phyloP scores from a whole-genome alignment of 2,888 invertebrate species.

The Pristionchus japonicus region DNA sequence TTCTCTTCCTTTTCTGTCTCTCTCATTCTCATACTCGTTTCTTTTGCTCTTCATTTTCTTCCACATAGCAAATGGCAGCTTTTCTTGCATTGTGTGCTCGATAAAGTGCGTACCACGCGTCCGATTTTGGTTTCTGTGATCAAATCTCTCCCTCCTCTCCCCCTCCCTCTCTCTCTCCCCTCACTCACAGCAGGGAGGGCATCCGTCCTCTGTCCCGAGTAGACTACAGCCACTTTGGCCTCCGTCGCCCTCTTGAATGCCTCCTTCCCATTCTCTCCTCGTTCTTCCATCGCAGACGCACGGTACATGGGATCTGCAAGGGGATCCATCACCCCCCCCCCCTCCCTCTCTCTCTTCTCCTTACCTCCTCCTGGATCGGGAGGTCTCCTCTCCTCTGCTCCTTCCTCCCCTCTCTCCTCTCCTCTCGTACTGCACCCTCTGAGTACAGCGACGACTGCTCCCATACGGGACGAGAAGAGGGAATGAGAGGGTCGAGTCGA shows the following conservation, averaged over 20 bases:
- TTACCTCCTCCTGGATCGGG: slow-evolving; percentile 36
- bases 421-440: neutral
- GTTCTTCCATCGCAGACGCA: neutral
- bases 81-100: slow-evolving; percentile 5
- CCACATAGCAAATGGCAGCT: slow-evolving; percentile 23
- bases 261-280: slow-evolving; percentile 46
- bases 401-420: neutral
- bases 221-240: slow-evolving; percentile 55
- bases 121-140: neutral
- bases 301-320: slow-evolving; percentile 13
- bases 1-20: neutral
- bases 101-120: slow-evolving; percentile 33
- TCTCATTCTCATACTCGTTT: neutral
- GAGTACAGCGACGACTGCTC: slow-evolving; percentile 35
- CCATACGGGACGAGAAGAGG: neutral
- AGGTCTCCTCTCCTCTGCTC: neutral
- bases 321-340: neutral
- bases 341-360: neutral
- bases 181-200: neutral
- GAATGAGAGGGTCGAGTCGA: slow-evolving; percentile 12
- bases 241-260: slow-evolving; percentile 51
- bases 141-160: neutral
- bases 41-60: slow-evolving; percentile 30
- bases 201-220: slow-evolving; percentile 38
- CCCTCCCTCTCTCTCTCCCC: neutral